A percentile compares a stretch with the other conserved stretches of the same genome.
Evolutionary conservation across 2,888 invertebrate genomes (phyloP).

Genomic region (Podabrus alpinus): DNA sequence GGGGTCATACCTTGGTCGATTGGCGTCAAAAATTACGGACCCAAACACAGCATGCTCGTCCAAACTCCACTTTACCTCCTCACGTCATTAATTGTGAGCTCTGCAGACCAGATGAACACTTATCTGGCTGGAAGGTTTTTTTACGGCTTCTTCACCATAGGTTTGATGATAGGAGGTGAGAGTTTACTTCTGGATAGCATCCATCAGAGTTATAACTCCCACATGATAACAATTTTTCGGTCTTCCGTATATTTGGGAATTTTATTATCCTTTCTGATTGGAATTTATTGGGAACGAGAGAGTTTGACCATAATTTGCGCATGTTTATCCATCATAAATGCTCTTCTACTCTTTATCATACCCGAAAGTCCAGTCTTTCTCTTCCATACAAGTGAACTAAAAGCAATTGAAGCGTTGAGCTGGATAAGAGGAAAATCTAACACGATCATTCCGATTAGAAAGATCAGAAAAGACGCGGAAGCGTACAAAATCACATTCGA

Average conservation of each 20-base stretch:
- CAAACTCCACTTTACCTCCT: slow-evolving; percentile 36
- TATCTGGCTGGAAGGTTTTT: slow-evolving; percentile 34
- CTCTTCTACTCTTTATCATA: slow-evolving; percentile 29
- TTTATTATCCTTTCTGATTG: slow-evolving; percentile 26
- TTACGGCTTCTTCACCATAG: slow-evolving; percentile 38
- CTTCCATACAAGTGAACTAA: slow-evolving; percentile 32
- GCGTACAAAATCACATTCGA: slow-evolving; percentile 31
- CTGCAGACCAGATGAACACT: neutral
- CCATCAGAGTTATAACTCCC: slow-evolving; percentile 24
- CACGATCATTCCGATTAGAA: slow-evolving; percentile 37
- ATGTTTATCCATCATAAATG: slow-evolving; percentile 29
- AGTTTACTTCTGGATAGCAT: slow-evolving; percentile 36
- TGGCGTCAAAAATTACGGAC: slow-evolving; percentile 37
- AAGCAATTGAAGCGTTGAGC: slow-evolving; percentile 35
- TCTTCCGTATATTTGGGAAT: slow-evolving; percentile 29
- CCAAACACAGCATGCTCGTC: slow-evolving; percentile 36
- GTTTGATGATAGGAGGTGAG: slow-evolving; percentile 38
- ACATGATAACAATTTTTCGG: slow-evolving; percentile 27
- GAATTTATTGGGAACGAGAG: slow-evolving; percentile 16
- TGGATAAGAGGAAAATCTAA: slow-evolving; percentile 41
- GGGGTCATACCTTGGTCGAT: slow-evolving; percentile 38
- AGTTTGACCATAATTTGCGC: slow-evolving; percentile 25
- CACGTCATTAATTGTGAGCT: slow-evolving; percentile 30
- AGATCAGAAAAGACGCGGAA: slow-evolving; percentile 39
- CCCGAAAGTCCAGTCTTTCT: slow-evolving; percentile 45